Evolutionary conservation across 2,888 invertebrate genomes (phyloP).

Genomic region (Tiphia femorata): DNA sequence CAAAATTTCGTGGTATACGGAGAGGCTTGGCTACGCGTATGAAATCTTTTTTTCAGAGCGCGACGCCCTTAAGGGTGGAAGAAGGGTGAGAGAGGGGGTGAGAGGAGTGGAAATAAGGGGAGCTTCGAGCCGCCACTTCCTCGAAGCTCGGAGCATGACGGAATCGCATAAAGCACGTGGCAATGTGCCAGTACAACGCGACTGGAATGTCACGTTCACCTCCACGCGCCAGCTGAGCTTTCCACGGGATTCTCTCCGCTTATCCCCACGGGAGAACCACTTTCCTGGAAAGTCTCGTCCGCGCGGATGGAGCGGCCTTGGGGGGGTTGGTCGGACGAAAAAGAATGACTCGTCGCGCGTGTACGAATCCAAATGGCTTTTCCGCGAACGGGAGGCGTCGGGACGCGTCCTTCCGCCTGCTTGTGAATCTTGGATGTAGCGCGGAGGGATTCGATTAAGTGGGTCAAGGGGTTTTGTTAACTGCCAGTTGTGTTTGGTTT

Average conservation of each 20-base stretch:
- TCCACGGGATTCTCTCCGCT: constrained; percentile 22
- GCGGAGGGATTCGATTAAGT: too few species aligned
- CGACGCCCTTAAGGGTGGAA: too few species aligned
- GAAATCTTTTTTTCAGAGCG: not conserved
- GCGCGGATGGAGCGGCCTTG: not conserved
- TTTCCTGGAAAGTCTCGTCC: constrained; percentile 10
- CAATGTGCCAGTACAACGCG: constrained; percentile 39
- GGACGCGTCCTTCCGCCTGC: constrained; percentile 16
- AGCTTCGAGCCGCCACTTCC: constrained; percentile 9
- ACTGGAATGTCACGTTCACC: constrained; percentile 35
- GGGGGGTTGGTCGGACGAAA: not conserved
- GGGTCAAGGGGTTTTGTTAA: too few species aligned
- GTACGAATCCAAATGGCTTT: constrained; percentile 22
- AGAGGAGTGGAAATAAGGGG: constrained; percentile 21
- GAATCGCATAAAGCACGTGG: constrained; percentile 36
- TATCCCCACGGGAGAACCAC: constrained; percentile 19
- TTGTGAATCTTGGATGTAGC: constrained; percentile 16
- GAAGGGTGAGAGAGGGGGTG: not conserved
- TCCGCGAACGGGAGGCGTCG: constrained; percentile 4
- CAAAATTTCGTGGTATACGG: too few species aligned
- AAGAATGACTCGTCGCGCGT: constrained; percentile 7
- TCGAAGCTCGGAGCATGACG: constrained; percentile 20
- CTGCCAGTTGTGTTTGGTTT: too few species aligned
- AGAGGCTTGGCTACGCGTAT: not conserved
- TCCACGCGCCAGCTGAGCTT: constrained; percentile 17